These are phyloP conservation scores for Meandrina meandrites DNA, from an alignment of 92 coral and sea anemone genomes.

Conservation along the genomic window DNA sequence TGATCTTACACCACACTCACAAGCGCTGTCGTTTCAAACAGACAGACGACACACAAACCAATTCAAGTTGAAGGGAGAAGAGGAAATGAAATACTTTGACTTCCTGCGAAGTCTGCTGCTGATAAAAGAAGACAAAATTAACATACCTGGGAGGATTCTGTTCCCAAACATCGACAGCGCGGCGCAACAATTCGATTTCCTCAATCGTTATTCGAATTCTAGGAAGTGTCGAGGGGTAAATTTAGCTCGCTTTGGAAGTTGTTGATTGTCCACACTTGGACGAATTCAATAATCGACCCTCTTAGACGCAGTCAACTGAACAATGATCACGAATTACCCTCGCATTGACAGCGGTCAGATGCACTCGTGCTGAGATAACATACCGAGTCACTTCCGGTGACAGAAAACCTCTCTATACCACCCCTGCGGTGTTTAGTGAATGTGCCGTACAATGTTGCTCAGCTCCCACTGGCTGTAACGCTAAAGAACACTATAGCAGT, in stretches of 20 bases:
- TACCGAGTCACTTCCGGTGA: conserved; percentile 38
- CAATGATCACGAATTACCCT: conserved; percentile 47
- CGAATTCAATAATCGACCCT: conserved; percentile 22
- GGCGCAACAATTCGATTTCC: background rate
- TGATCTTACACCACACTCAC: background rate
- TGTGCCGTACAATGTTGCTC: background rate
- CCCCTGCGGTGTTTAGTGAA: conserved; percentile 42
- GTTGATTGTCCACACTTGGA: conserved; percentile 39
- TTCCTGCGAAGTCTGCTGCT: conserved; percentile 37
- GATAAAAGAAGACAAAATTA: conserved; percentile 16
- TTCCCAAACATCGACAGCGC: background rate
- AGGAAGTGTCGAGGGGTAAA: conserved; percentile 5
- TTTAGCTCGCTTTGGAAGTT: conserved; percentile 4
- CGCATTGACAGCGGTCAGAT: conserved; percentile 38
- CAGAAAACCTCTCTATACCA: conserved; percentile 40
- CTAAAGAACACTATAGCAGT: background rate
- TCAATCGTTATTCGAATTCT: conserved; percentile 5
- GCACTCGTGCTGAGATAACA: conserved; percentile 33
- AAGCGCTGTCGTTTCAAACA: background rate
- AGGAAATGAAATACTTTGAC: conserved; percentile 39
- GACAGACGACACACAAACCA: conserved; percentile 2
- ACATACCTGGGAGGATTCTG: conserved; percentile 42
- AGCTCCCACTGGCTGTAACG: background rate
- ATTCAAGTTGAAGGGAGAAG: conserved; percentile 8
- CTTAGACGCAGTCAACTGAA: conserved; percentile 37